These are phyloP conservation scores for Anhinga anhinga DNA, from an alignment of 2,113 vertebrate species.

Conservation along the genomic window DNA sequence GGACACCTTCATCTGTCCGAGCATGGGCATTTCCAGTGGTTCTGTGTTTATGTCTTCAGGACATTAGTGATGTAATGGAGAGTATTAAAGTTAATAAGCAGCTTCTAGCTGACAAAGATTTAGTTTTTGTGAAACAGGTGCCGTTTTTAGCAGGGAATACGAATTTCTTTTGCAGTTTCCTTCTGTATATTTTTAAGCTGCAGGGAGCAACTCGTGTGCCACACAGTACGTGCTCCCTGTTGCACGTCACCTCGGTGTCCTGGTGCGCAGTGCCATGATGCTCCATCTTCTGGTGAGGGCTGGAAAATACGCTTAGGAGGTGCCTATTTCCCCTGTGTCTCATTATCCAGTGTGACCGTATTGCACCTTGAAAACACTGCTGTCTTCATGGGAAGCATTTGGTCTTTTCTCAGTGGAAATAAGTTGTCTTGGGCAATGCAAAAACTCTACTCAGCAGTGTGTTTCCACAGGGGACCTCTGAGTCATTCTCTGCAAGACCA, in stretches of 20 bases:
- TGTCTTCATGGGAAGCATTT: not conserved
- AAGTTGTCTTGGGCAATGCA: not conserved
- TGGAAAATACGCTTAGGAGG: not conserved
- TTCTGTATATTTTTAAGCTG: not conserved
- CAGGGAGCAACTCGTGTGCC: not conserved
- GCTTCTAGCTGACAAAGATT: not conserved
- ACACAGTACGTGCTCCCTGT: no score
- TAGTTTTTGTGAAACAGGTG: not conserved
- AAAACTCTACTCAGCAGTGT: not conserved
- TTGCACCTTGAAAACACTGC: not conserved
- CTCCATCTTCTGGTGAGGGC: not conserved
- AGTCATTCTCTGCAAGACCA: not conserved
- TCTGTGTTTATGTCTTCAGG: not conserved
- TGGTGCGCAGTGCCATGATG: accelerated
- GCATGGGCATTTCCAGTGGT: not conserved
- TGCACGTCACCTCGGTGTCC: not conserved
- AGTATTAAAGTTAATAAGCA: not conserved
- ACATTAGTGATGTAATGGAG: not conserved
- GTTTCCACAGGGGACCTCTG: not conserved
- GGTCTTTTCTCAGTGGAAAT: not conserved
- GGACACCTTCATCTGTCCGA: not conserved
- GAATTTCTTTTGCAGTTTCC: not conserved
- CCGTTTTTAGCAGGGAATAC: not conserved
- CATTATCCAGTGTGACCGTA: not conserved
- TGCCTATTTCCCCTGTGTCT: not conserved